phyloP scores from a whole-genome alignment of 1,140 invertebrate genomes.

The Fopius arisanus region DNA sequence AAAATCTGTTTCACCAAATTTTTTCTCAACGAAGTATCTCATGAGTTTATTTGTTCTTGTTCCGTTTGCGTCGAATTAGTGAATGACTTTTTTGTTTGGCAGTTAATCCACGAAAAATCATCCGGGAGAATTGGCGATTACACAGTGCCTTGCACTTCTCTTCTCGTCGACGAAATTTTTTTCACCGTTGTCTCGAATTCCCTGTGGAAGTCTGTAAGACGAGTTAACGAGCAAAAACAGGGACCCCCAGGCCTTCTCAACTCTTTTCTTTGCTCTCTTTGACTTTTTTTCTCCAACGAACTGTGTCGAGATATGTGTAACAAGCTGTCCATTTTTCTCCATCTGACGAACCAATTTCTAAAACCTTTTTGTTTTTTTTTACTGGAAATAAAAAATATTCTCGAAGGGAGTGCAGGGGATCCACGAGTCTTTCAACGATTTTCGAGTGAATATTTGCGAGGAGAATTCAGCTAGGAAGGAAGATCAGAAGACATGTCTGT shows the following conservation, averaged over 20 bases:
- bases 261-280: conserved; percentile 3
- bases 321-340: background rate
- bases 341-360: no score
- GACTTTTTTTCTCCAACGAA: background rate
- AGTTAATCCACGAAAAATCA: background rate
- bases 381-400: no score
- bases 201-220: conserved; percentile 7
- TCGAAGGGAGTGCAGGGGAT: no score
- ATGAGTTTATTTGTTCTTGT: no score
- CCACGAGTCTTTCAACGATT: no score
- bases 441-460: no score
- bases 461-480: no score
- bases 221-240: conserved; percentile 27
- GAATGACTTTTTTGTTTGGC: background rate
- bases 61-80: background rate
- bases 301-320: background rate
- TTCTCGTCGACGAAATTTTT: conserved; percentile 11
- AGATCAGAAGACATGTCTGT: no score
- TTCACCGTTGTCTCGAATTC: conserved; percentile 20
- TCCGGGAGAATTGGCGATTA: no score
- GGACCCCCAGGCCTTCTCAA: conserved; percentile 9
- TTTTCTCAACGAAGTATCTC: no score
- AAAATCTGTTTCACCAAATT: no score
- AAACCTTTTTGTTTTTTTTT: no score
- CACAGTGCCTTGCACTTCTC: background rate